Percentiles rank a stretch among this genome's conserved stretches.
Evolutionary conservation across 2,113 vertebrate genomes (phyloP).

Genomic region (Chaenocephalus aceratus): DNA sequence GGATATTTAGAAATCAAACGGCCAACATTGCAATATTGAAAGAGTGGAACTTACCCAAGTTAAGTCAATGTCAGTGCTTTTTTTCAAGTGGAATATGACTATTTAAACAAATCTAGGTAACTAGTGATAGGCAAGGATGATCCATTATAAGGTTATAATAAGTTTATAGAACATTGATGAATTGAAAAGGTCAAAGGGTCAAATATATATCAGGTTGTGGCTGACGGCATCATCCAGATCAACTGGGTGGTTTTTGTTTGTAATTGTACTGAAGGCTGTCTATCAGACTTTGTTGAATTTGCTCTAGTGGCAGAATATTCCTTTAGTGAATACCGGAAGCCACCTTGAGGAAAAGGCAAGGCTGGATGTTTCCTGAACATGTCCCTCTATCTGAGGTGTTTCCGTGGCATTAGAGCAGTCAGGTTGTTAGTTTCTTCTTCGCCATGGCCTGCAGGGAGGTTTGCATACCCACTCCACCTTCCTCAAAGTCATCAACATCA

Average conservation of each 20-base stretch:
- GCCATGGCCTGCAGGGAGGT: neutral
- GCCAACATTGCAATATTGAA: conserved; percentile 24
- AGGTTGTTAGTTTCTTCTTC: neutral
- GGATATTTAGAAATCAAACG: conserved; percentile 50
- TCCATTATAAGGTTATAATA: neutral
- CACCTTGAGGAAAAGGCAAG: conserved; percentile 57
- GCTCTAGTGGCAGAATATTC: neutral
- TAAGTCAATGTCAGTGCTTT: neutral
- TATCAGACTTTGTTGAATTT: neutral
- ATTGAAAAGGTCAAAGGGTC: neutral
- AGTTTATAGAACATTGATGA: neutral
- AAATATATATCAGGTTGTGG: conserved; percentile 1
- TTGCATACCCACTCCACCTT: neutral
- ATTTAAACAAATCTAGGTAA: neutral
- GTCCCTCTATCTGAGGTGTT: conserved; percentile 24
- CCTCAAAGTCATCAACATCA: neutral
- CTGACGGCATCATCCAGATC: neutral
- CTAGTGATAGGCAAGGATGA: neutral
- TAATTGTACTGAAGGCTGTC: neutral
- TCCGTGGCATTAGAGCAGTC: neutral
- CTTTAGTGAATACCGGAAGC: conserved; percentile 41
- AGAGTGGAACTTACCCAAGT: conserved; percentile 34
- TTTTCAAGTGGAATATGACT: neutral
- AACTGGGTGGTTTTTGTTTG: neutral
- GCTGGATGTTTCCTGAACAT: conserved; percentile 31